These are phyloP conservation scores for Halictus quadricinctus DNA, from an alignment of 2,888 invertebrate genomes.

Conservation along the genomic window DNA sequence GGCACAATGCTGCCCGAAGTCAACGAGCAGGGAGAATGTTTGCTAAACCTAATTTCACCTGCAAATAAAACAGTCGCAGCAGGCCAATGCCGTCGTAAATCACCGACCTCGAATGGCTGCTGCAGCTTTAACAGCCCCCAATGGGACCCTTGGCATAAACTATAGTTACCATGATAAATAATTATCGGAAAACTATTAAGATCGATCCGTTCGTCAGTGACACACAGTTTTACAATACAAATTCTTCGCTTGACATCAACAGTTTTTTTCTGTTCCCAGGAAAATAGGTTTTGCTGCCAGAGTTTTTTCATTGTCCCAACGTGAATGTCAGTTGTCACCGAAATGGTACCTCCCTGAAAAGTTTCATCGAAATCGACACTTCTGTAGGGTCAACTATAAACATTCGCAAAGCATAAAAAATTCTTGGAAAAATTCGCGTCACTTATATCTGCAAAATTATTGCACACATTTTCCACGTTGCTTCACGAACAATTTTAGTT, in stretches of 20 bases:
- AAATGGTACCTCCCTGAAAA: background rate
- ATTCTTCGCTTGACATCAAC: background rate
- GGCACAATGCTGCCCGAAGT: background rate
- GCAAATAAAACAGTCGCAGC: conserved; percentile 11
- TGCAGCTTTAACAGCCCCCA: background rate
- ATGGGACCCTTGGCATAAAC: background rate
- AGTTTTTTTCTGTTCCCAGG: background rate
- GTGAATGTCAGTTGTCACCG: background rate
- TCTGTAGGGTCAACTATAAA: background rate
- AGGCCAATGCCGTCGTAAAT: background rate
- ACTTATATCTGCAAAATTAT: background rate
- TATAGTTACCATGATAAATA: background rate
- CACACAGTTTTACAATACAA: background rate
- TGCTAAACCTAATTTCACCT: conserved; percentile 35
- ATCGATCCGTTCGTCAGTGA: background rate
- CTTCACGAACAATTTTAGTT: background rate
- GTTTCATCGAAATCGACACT: background rate
- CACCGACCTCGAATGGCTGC: background rate
- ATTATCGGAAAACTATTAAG: conserved; percentile 6
- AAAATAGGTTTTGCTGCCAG: background rate
- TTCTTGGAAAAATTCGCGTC: background rate
- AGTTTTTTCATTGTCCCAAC: background rate
- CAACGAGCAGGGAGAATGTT: conserved; percentile 12
- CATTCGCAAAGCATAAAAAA: background rate
- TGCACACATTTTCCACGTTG: background rate